Evolutionary conservation across 2,797 vertebrate genomes (phyloP), one percentile per base, ranked within the genome.

Genomic region (Eidolon dupreanum): DNA sequence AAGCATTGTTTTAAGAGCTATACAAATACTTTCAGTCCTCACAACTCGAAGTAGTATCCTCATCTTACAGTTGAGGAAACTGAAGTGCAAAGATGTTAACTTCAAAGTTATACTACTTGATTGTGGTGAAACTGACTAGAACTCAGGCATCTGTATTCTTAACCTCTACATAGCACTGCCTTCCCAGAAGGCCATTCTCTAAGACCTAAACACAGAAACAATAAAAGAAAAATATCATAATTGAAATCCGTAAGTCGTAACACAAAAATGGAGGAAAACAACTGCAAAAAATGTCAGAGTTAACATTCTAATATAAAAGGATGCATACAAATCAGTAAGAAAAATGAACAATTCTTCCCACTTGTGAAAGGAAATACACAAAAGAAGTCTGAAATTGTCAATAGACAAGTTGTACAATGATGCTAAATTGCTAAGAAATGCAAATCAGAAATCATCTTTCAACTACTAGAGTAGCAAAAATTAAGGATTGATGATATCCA

Each of bases 251-350:
- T 20, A 63, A 74, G 3, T 71, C 22, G 7, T 49, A 88, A 63
- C 10, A 93, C 28, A 78, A 36, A 73, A 57, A 57, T 28, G 36
- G 85, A 86, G 3, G 22, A 86, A 78, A 89, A 57, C 17, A 93
- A 51, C 1, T 78, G 8, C 16, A 70, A 77, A 22, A 88, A 73
- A 87, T 88, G 17, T 33, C 24, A 51, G 26, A 16, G 10, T 16
- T 91, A 70, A 51, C 43, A 88, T 89, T 92, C 55, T 81, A 73
- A 63, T 51, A 93, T 70, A 88, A 92, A 87, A 88, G 51, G 73
- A 26, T 20, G 6, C 28, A 66, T 71, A 71, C 17, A 91, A 73
- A 93, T 43, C 65, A 79, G 0, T n/a, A 75, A 90, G 53, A 88
- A 86, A 94, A 71, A 89, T 68, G 3, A 85, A 79, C 12, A 81